These are phyloP conservation scores for Palaemon carinicauda DNA, from an alignment of 1,140 invertebrate genomes.

Conservation along the genomic window DNA sequence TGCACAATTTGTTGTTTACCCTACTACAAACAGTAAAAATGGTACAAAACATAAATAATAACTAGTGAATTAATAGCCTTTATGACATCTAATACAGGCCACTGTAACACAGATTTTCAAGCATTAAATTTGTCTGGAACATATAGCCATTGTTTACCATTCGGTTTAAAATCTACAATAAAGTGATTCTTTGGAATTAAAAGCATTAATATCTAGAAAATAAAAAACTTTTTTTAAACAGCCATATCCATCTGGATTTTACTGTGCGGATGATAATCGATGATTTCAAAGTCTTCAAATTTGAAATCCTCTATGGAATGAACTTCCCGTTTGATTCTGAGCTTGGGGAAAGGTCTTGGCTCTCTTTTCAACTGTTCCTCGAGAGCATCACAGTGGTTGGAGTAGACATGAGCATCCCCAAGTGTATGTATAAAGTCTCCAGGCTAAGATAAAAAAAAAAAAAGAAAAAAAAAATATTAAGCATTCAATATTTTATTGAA, in stretches of 20 bases:
- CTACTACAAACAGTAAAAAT: too few species aligned
- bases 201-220: too few species aligned
- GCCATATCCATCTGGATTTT: constrained; percentile 97
- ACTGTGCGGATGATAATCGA: constrained; percentile 88
- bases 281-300: constrained; percentile 87
- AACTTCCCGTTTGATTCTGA: constrained; percentile 77
- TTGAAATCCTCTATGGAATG: constrained; percentile 89
- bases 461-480: constrained; percentile 22
- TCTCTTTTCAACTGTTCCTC: constrained; percentile 82
- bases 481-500: not conserved
- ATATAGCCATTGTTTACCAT: too few species aligned
- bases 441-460: constrained; percentile 71
- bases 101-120: too few species aligned
- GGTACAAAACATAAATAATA: too few species aligned
- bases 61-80: too few species aligned
- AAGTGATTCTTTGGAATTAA: too few species aligned
- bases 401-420: constrained; percentile 96
- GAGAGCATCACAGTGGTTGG: constrained; percentile 89
- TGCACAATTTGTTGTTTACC: too few species aligned
- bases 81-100: too few species aligned
- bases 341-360: constrained; percentile 84
- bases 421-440: constrained; percentile 96
- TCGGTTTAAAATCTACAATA: too few species aligned
- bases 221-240: constrained; percentile 71
- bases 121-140: too few species aligned